These are phyloP conservation scores for Allochrocebus solatus DNA, from an alignment of 2,797 vertebrate species.

Conservation along the genomic window DNA sequence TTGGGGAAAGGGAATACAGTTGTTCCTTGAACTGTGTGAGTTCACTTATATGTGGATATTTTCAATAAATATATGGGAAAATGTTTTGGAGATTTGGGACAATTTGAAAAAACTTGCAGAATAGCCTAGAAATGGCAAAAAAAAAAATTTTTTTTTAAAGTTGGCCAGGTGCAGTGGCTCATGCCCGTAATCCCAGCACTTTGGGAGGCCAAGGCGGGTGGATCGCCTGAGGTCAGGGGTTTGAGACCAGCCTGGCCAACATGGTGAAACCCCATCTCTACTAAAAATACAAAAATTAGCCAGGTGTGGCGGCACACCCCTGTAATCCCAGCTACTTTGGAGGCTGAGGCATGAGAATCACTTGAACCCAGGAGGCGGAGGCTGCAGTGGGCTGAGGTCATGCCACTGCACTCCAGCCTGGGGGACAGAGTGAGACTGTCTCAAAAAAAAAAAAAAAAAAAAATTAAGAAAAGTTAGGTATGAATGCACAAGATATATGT, in stretches of 20 bases:
- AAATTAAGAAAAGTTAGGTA: background rate
- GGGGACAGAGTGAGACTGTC: background rate
- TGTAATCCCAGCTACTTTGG: no score
- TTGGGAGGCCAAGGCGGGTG: no score
- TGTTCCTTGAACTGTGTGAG: background rate
- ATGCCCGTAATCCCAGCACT: no score
- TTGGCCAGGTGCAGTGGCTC: background rate
- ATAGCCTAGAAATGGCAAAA: background rate
- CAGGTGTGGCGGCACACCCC: no score
- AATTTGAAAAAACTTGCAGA: background rate
- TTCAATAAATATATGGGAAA: background rate
- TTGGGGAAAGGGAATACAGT: background rate
- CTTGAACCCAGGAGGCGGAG: no score
- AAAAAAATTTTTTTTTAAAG: background rate
- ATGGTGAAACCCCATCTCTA: no score
- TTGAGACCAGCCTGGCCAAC: no score
- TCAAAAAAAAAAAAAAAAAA: background rate
- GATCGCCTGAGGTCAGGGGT: no score
- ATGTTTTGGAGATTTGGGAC: background rate
- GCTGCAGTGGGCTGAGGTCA: no score
- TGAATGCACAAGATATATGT: background rate
- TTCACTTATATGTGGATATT: background rate
- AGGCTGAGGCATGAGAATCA: no score
- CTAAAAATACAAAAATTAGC: no score
- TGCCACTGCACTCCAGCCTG: no score